phyloP scores from a whole-genome alignment of 2,113 vertebrate species.

The Sapayoa aenigma region DNA sequence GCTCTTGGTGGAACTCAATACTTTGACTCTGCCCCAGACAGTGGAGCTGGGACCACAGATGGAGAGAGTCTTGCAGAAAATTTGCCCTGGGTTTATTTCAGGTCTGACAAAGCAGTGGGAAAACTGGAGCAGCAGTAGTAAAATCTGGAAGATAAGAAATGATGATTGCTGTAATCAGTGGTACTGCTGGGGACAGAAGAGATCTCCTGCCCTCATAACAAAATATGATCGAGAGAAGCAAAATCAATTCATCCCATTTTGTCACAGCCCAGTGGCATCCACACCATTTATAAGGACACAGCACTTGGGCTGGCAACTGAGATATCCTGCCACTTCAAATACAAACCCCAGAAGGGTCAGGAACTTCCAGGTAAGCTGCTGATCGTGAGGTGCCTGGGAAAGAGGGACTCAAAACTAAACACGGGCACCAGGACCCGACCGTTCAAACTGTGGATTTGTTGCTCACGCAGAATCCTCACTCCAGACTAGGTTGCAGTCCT shows the following conservation, averaged over 20 bases:
- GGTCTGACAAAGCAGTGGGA: background rate
- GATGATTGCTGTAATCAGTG: background rate
- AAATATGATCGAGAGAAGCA: background rate
- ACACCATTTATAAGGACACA: background rate
- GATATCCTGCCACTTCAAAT: background rate
- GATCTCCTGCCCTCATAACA: background rate
- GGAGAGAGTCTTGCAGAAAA: background rate
- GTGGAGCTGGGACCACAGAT: constrained; percentile 11
- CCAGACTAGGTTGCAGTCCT: background rate
- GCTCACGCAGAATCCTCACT: background rate
- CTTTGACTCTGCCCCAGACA: background rate
- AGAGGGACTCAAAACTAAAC: background rate
- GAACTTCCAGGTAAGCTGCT: constrained; percentile 41
- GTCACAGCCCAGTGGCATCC: background rate
- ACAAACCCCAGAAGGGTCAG: background rate
- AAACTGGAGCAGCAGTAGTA: background rate
- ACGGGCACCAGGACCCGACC: background rate
- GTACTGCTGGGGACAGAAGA: background rate
- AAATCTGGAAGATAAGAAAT: constrained; percentile 1
- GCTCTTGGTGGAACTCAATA: background rate
- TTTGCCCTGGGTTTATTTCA: background rate
- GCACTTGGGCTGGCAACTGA: background rate
- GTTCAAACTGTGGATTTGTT: background rate
- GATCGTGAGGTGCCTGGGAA: background rate
- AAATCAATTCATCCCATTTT: background rate